Percentiles rank a stretch among this genome's conserved stretches.
Conservation (phyloP, 1,140 invertebrate genomes). For the Teleogryllus occipitalis region DNA sequence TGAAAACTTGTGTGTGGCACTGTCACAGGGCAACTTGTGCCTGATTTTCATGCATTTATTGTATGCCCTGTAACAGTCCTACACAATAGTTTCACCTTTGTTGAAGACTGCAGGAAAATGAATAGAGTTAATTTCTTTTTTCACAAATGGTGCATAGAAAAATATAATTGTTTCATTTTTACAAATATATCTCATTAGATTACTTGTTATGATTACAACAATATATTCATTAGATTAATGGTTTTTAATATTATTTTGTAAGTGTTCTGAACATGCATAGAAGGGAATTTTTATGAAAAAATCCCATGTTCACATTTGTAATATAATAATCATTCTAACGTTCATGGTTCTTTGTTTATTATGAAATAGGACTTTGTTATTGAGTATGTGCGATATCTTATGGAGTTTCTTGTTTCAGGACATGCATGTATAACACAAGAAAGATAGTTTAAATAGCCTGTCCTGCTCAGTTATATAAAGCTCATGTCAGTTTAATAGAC, state of each 20-base stretch:
- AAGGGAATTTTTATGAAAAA: not conserved
- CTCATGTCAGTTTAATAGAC: not conserved
- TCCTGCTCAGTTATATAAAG: not conserved
- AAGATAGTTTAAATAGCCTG: not conserved
- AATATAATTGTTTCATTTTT: slow-evolving; percentile 1
- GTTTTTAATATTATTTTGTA: slow-evolving; percentile 3
- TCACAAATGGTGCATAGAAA: slow-evolving; percentile 4
- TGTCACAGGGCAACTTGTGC: not conserved
- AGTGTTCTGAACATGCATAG: not conserved
- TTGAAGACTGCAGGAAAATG: not conserved
- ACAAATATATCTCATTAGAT: slow-evolving; percentile 3
- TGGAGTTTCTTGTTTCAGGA: not conserved
- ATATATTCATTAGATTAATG: not conserved
- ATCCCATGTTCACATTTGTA: not conserved
- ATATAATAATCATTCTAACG: slow-evolving; percentile 6
- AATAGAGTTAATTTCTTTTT: not conserved
- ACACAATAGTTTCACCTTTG: not conserved
- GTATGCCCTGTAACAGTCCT: not conserved
- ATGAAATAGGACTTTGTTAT: not conserved
- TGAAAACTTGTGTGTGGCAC: not conserved
- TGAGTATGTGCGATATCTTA: not conserved
- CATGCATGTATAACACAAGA: not conserved
- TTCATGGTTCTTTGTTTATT: not conserved
- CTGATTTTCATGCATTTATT: not conserved
- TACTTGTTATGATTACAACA: not conserved